These are phyloP conservation scores for Atlantisia rogersi DNA, from an alignment of 2,113 vertebrate genomes.

Conservation along the genomic window DNA sequence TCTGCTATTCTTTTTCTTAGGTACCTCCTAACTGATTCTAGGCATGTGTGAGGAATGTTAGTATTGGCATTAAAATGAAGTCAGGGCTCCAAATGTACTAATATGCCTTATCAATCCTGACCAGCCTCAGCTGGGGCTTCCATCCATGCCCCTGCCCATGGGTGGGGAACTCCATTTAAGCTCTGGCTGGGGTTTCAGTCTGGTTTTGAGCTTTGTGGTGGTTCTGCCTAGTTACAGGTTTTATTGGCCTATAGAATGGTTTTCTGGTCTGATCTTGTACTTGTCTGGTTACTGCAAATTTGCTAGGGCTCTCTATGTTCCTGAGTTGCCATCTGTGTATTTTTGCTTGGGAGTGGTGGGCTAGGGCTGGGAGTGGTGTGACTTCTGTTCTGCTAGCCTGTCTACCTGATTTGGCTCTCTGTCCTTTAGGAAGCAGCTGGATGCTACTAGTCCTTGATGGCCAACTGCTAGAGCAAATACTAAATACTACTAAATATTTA, in stretches of 20 bases:
- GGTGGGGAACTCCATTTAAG: not conserved
- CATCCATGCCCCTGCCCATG: accelerated
- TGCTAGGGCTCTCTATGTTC: accelerated
- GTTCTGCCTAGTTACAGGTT: accelerated
- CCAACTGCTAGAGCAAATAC: not conserved
- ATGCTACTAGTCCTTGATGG: accelerated
- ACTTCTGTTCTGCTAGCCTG: not conserved
- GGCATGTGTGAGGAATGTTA: not conserved
- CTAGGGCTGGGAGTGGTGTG: not conserved
- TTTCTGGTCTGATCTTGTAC: accelerated
- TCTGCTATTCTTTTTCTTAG: not conserved
- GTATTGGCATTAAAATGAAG: accelerated
- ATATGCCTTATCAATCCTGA: accelerated
- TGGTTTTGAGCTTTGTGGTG: accelerated
- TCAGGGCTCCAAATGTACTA: not conserved
- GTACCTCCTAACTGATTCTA: not conserved
- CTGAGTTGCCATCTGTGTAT: accelerated
- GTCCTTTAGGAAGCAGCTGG: not conserved
- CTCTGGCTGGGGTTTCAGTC: accelerated
- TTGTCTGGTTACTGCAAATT: accelerated
- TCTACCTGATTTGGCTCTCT: not conserved
- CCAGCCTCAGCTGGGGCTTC: not conserved
- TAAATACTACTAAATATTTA: not conserved
- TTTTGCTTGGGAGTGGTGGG: not conserved
- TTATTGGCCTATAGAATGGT: accelerated